These are phyloP conservation scores for Nudaria mundana DNA, from an alignment of 2,888 invertebrate genomes.

Conservation along the genomic window DNA sequence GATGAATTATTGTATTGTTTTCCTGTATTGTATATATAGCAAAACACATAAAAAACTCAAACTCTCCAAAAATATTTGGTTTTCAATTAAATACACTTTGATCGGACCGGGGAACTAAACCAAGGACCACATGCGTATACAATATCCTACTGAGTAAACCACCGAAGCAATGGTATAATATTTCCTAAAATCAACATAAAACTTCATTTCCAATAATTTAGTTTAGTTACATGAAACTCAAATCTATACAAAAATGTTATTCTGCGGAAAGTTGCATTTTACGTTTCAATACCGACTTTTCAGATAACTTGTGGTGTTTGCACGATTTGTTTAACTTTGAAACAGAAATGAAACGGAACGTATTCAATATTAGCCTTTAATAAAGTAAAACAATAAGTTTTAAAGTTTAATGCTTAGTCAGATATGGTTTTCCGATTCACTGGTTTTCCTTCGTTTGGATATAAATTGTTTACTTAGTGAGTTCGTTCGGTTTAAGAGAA, in stretches of 20 bases:
- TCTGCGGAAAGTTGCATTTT: slow-evolving; percentile 35
- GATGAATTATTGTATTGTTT: too few species aligned
- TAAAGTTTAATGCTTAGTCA: slow-evolving; percentile 26
- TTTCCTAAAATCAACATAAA: too few species aligned
- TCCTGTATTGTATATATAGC: too few species aligned
- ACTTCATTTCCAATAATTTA: slow-evolving; percentile 30
- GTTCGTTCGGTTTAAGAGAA: background rate
- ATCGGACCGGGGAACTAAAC: too few species aligned
- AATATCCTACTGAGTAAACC: too few species aligned
- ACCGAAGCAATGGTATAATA: too few species aligned
- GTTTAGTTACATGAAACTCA: slow-evolving; percentile 37
- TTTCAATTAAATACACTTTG: too few species aligned
- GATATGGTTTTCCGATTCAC: slow-evolving; percentile 9
- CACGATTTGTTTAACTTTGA: slow-evolving; percentile 39
- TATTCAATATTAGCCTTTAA: slow-evolving; percentile 39
- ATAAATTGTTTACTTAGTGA: slow-evolving; percentile 19
- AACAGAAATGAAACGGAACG: slow-evolving; percentile 36
- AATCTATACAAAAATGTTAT: slow-evolving; percentile 42
- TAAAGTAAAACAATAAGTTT: slow-evolving; percentile 34
- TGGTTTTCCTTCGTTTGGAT: slow-evolving; percentile 14
- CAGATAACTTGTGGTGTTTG: slow-evolving; percentile 40
- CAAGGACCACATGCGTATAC: too few species aligned
- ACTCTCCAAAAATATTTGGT: too few species aligned
- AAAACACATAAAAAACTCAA: too few species aligned
- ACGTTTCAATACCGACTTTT: slow-evolving; percentile 30